Evolutionary conservation across 2,888 invertebrate species (phyloP), one percentile per base, ranked within the genome.

Genomic region (Xylota sylvarum): DNA sequence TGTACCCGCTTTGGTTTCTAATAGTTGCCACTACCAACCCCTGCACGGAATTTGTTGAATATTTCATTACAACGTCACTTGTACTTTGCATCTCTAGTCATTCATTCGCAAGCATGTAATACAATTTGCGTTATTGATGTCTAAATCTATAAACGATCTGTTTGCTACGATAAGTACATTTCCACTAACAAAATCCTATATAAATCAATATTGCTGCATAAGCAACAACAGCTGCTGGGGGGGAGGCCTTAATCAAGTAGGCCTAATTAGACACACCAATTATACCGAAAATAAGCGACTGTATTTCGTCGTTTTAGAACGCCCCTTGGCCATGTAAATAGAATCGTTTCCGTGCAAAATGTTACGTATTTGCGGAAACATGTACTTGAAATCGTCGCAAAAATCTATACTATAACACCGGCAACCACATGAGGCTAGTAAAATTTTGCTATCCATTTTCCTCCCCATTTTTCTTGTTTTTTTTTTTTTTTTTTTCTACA

Each of bases 361-460:
- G 64, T 74, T 64, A 74, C 74, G 74, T 64, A 55, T 19, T 5
- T 23, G 40, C 27, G 27, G 23, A 69, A 40, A 27, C 23, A 37
- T 27, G 14, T 9, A 50, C 50, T 14, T 35, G 9, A 9, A 37
- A 50, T 52, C 52, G 37, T 50, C 14, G 60, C 37, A 17, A 64
- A 50, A 50, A n/a, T 35, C 17, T 50, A 32, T 12, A 65, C 37
- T 48, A 65, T 30, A 50, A 10, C 37, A 40, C 73, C 72, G 72
- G 72, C 60, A 60, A 35, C 14, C 35, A 23, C 35, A 14, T 14
- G 9, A 27, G 27, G 6, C 23, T n/a, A 9, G 27, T n/a, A 27
- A 17, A 58, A 58, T 48, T 7, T 17, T 12, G 4, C 46, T 32
- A 6, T 30, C 46, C 14, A 27, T 10, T 30, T 30, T 30, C 17